phyloP scores from a whole-genome alignment of 1,140 invertebrate species.

The Whitmania pigra region DNA sequence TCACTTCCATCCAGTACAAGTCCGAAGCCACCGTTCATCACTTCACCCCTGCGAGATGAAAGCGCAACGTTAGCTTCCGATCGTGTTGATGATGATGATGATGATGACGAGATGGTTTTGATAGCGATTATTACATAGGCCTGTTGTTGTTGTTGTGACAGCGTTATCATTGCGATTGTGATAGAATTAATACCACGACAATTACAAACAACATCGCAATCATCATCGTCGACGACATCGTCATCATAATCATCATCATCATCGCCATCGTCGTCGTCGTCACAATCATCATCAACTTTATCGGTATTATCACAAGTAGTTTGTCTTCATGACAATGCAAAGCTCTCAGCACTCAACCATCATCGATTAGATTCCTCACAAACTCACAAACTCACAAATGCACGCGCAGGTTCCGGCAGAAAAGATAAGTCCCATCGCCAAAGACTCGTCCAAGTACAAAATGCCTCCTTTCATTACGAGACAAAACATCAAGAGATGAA shows the following conservation, averaged over 20 bases:
- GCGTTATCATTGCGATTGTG: neutral
- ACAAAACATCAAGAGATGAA: no score
- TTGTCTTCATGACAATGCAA: no score
- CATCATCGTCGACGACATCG: neutral
- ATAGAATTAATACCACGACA: neutral
- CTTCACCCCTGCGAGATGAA: slow-evolving; percentile 48
- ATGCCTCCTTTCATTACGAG: no score
- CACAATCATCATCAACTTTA: neutral
- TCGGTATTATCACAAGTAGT: slow-evolving; percentile 1
- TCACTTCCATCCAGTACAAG: slow-evolving; percentile 53
- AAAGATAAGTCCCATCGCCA: no score
- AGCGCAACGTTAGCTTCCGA: slow-evolving; percentile 19
- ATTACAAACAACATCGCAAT: neutral
- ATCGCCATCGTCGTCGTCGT: neutral
- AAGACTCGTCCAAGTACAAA: no score
- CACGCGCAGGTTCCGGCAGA: no score
- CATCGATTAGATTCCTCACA: no score
- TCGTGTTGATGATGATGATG: neutral
- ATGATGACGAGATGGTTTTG: neutral
- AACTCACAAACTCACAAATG: no score
- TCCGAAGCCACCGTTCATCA: slow-evolving; percentile 58
- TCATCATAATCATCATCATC: neutral
- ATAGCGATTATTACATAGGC: neutral
- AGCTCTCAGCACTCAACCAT: no score
- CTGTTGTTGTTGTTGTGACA: neutral